Evolutionary conservation across 2,888 invertebrate genomes (phyloP).

Genomic region (Melieria omissa): DNA sequence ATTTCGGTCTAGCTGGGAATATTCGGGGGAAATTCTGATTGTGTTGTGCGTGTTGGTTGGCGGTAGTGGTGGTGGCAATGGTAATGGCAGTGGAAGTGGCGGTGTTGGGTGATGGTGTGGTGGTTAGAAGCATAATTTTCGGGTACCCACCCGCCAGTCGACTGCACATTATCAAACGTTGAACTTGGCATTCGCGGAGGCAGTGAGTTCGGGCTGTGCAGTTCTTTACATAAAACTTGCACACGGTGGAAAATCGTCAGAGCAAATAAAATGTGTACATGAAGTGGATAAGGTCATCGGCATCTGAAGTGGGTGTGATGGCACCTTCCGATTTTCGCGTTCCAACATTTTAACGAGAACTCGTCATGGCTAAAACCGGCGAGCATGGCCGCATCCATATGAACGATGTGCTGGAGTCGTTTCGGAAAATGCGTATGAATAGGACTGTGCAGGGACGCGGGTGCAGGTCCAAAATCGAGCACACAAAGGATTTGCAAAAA

Average conservation of each 20-base stretch:
- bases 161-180: slow-evolving; percentile 55
- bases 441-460: slow-evolving; percentile 37
- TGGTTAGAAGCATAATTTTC: slow-evolving; percentile 55
- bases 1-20: neutral
- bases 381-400: slow-evolving; percentile 41
- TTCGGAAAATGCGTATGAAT: slow-evolving; percentile 59
- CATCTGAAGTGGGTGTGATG: too few species aligned
- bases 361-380: neutral
- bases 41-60: neutral
- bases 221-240: slow-evolving; percentile 4
- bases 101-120: slow-evolving; percentile 27
- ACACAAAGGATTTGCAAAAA: slow-evolving; percentile 54
- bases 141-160: slow-evolving; percentile 64
- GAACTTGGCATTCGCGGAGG: slow-evolving; percentile 51
- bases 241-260: neutral
- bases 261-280: neutral
- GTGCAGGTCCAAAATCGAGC: slow-evolving; percentile 13
- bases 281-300: neutral
- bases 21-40: neutral
- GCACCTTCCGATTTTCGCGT: too few species aligned
- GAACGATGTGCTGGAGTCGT: slow-evolving; percentile 56
- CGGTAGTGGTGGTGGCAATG: neutral
- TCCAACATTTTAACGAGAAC: too few species aligned
- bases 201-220: neutral
- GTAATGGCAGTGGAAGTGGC: slow-evolving; percentile 20